A percentile compares a stretch with the other conserved stretches of the same genome.
Evolutionary conservation across 1,140 invertebrate genomes (phyloP).

Genomic region (Cheumatopsyche charites): DNA sequence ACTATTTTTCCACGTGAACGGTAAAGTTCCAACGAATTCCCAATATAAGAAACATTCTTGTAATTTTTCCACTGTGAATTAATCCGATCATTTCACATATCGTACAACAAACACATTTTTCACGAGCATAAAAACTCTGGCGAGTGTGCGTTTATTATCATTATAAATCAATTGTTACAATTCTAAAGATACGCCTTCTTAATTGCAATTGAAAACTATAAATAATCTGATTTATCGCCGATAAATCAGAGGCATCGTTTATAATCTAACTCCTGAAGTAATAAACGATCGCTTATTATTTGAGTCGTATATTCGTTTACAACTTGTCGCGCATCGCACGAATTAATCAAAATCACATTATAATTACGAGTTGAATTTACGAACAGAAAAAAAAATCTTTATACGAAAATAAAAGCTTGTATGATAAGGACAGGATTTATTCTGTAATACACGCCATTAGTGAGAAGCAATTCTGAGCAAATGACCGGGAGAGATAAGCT

Average conservation of each 20-base stretch:
- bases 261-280: background rate
- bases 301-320: background rate
- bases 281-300: background rate
- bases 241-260: background rate
- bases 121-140: too few relatives aligned
- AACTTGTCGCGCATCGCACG: background rate
- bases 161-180: too few relatives aligned
- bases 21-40: background rate
- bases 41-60: background rate
- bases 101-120: too few relatives aligned
- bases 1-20: background rate
- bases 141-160: too few relatives aligned
- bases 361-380: background rate
- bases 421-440: conserved; percentile 37
- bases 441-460: conserved; percentile 45
- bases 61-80: too few relatives aligned
- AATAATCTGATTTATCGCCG: conserved; percentile 12
- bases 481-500: conserved; percentile 49
- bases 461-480: conserved; percentile 43
- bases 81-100: too few relatives aligned
- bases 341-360: conserved; percentile 4
- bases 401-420: background rate
- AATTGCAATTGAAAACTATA: conserved; percentile 8
- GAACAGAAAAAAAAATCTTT: background rate
- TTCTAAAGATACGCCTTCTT: background rate